Percentiles rank a stretch among this genome's conserved stretches.
These are phyloP conservation scores for Pristionchus pacificus DNA, from an alignment of 1,140 invertebrate species.

Conservation along the genomic window DNA sequence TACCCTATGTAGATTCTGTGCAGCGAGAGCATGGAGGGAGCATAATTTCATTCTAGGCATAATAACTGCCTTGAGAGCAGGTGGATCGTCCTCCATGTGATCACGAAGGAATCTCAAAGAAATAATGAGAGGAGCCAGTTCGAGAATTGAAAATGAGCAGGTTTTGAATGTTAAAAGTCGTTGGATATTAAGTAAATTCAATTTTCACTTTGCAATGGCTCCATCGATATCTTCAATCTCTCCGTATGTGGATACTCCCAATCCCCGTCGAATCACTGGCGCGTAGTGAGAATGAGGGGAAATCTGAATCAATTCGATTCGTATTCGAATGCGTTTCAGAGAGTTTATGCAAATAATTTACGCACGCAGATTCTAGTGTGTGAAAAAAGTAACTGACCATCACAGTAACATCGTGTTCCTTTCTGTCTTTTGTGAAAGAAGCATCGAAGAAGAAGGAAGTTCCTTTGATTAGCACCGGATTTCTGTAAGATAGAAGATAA, in stretches of 20 bases:
- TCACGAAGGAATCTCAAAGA: background rate
- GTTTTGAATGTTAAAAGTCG: no score
- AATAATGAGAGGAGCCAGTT: no score
- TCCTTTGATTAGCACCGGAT: background rate
- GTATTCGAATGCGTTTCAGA: no score
- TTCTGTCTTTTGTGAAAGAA: background rate
- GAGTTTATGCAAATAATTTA: no score
- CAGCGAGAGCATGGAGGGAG: slow-evolving; percentile 42
- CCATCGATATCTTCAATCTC: background rate
- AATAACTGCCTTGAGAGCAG: slow-evolving; percentile 21
- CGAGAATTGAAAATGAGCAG: no score
- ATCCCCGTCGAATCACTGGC: background rate
- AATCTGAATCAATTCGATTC: background rate
- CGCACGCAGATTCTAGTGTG: no score
- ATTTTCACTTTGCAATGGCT: background rate
- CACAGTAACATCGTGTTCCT: background rate
- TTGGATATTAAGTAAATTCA: no score
- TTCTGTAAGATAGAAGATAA: background rate
- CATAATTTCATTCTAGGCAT: slow-evolving; percentile 44
- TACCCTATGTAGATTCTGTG: slow-evolving; percentile 42
- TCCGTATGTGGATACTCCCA: background rate
- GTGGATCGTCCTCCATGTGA: background rate
- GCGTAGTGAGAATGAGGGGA: background rate
- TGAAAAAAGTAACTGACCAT: background rate
- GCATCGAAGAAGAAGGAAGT: background rate